Percentiles rank a stretch among this genome's conserved stretches.
Conservation (phyloP, 64 coral and sea anemone genomes). For the Pocillopora verrucosa region DNA sequence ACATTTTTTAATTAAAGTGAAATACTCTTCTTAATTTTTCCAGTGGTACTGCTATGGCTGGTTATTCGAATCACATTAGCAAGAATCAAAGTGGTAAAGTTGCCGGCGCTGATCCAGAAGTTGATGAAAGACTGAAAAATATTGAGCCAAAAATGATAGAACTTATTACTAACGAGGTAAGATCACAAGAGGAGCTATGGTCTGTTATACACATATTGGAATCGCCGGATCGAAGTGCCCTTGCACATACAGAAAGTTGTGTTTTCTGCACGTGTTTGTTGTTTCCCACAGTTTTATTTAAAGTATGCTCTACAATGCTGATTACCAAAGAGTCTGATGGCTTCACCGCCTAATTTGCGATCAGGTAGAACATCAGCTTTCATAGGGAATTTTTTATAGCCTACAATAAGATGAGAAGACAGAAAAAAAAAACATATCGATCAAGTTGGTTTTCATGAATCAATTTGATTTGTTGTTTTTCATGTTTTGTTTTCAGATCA, state of each 20-base stretch:
- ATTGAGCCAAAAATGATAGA: conserved; percentile 98
- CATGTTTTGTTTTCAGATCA: conserved; percentile 60
- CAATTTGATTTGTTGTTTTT: neutral
- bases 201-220: too few relatives aligned
- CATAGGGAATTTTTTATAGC: too few relatives aligned
- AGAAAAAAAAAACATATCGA: too few relatives aligned
- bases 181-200: neutral
- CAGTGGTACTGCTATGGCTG: neutral
- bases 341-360: too few relatives aligned
- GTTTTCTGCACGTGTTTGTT: too few relatives aligned
- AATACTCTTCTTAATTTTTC: neutral
- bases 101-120: conserved; percentile 20
- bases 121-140: conserved; percentile 90
- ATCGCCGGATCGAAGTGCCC: too few relatives aligned
- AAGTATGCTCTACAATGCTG: too few relatives aligned
- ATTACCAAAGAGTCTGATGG: too few relatives aligned
- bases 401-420: too few relatives aligned
- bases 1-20: neutral
- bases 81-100: neutral
- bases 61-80: neutral
- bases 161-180: conserved; percentile 93
- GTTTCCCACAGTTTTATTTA: too few relatives aligned
- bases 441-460: neutral
- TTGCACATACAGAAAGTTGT: too few relatives aligned
- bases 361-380: too few relatives aligned